Percentiles rank a stretch among this genome's conserved stretches.
Conservation (phyloP, 2,797 vertebrate species). For the Dallia pectoralis region DNA sequence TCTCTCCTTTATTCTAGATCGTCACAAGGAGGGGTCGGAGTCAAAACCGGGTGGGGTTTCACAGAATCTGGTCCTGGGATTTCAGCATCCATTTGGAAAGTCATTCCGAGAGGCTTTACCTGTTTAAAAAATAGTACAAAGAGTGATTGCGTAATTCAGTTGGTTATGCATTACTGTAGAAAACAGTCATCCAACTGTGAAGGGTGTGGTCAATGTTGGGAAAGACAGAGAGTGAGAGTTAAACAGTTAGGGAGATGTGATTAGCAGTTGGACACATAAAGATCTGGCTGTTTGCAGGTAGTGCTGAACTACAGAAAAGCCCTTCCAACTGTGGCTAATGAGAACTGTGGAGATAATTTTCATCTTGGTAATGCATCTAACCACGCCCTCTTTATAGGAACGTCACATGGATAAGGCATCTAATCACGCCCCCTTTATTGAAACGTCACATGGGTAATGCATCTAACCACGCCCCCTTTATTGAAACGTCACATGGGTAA, state of each 20-base stretch:
- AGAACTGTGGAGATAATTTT: conserved; percentile 22
- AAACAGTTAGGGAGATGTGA: neutral
- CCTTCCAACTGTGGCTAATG: conserved; percentile 3
- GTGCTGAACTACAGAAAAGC: neutral
- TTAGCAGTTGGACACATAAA: neutral
- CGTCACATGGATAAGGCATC: conserved; percentile 21
- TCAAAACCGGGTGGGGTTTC: neutral
- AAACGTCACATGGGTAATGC: conserved; percentile 28
- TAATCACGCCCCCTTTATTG: conserved; percentile 20
- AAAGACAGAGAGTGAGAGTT: neutral
- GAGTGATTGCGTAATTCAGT: neutral
- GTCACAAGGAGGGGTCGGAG: neutral
- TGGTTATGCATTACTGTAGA: neutral
- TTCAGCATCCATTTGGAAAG: neutral
- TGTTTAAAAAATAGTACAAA: neutral
- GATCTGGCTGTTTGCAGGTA: neutral
- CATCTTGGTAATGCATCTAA: conserved; percentile 6
- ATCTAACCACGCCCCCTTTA: conserved; percentile 21
- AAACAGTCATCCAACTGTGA: neutral
- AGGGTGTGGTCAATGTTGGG: neutral
- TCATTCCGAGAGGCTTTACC: neutral
- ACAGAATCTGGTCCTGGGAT: neutral
- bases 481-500: conserved; percentile 23
- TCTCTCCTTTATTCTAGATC: neutral
- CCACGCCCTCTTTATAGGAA: conserved; percentile 28